Evolutionary conservation across 2,113 vertebrate genomes (phyloP), one percentile per base, ranked within the genome.

Genomic region (Nothocercus nigrocapillus): DNA sequence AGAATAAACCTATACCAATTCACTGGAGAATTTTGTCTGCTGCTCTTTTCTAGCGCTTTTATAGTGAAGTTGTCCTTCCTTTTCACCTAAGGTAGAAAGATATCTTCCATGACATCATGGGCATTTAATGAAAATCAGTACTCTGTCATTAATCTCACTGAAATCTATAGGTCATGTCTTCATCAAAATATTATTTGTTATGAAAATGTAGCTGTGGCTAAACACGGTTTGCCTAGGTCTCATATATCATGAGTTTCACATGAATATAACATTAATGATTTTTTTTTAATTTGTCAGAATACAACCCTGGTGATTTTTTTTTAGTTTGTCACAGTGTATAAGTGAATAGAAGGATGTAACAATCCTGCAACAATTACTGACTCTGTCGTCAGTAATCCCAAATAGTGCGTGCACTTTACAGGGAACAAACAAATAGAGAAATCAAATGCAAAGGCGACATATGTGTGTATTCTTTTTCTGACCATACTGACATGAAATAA

Each of bases 81-180:
- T 95, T 83, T 62, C 45, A 67, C 92, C 64, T 81, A 68, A 81
- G 22, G 14, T 8, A 75, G 28, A 77, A 77, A 67, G 19, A 92
- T 25, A 9, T 20, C 82, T 96, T 91, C 47, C 22, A 76, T 18
- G 25, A 54, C 25, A 53, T 36, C 17, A 22, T 17, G 53, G 34
- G 49, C 49, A 25, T 93, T 78, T 69, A 81, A 80, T 3, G 38
- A 90, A 77, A 90, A 88, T 94, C 88, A 81, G 61, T 90, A 58
- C 20, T 30, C 34, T 85, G 53, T 21, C 16, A 88, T 90, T 93
- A 90, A 90, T 94, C 83, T 42, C n/a, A 9, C 47, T 66, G 44
- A 88, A 82, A 93, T 89, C 80, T 86, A 62, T 73, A 84, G 44
- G 80, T 62, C 32, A 76, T 88, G 78, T 92, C 18, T 86, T 66